Conservation (phyloP, 2,797 vertebrate species). For the Catharus ustulatus region DNA sequence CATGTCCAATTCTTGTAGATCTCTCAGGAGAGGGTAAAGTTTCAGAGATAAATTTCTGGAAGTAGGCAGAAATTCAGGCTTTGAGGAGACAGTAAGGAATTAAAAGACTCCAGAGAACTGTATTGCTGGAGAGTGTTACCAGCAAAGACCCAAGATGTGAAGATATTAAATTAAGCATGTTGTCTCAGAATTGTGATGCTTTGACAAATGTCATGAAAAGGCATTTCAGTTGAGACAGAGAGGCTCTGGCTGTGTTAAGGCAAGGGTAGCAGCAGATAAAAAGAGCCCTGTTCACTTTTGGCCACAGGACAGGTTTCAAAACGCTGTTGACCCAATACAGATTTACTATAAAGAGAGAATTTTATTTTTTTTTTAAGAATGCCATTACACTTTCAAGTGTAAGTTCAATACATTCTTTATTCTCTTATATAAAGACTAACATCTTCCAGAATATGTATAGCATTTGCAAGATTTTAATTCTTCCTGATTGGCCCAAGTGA, state of each 20-base stretch:
- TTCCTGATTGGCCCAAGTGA: not conserved
- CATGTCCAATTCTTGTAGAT: conserved; percentile 34
- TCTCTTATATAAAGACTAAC: not conserved
- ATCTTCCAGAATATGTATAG: not conserved
- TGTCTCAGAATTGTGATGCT: not conserved
- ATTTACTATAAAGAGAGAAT: not conserved
- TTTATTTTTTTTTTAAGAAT: not conserved
- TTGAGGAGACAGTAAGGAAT: conserved; percentile 32
- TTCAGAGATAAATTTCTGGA: conserved; percentile 45
- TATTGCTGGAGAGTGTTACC: not conserved
- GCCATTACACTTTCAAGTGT: not conserved
- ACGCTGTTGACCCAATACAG: not conserved
- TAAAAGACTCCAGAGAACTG: not conserved
- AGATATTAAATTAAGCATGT: not conserved
- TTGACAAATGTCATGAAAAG: not conserved
- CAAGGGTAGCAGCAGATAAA: not conserved
- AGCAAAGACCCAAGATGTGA: not conserved
- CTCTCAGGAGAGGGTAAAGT: conserved; percentile 34
- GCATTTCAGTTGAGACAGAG: not conserved
- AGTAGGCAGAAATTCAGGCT: conserved; percentile 19
- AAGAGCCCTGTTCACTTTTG: not conserved
- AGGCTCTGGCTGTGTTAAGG: not conserved
- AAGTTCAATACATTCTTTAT: not conserved
- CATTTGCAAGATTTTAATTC: not conserved
- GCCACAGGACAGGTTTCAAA: not conserved